phyloP scores from a whole-genome alignment of 2,113 vertebrate species.

The Astur gentilis region DNA sequence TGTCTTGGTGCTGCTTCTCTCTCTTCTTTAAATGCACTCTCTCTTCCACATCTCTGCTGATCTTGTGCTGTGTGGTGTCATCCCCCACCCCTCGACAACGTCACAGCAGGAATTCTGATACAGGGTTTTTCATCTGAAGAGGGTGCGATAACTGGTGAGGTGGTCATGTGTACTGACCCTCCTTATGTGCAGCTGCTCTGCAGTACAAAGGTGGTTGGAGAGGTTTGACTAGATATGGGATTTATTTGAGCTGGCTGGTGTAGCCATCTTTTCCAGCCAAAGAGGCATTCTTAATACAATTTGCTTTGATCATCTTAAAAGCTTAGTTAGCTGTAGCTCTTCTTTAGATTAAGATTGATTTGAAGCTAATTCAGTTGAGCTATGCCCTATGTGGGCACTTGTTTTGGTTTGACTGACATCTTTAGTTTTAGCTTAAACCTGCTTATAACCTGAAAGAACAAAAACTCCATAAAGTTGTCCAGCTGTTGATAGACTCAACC shows the following conservation, averaged over 20 bases:
- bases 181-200: background rate
- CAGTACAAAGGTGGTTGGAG: background rate
- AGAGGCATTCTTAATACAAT: background rate
- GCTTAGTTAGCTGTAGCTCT: background rate
- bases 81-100: background rate
- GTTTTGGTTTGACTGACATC: background rate
- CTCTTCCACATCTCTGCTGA: background rate
- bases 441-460: background rate
- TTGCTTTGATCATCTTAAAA: background rate
- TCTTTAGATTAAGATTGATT: background rate
- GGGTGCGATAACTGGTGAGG: background rate
- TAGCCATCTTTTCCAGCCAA: background rate
- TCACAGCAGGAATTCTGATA: background rate
- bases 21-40: background rate
- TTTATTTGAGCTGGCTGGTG: background rate
- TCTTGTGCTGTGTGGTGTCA: background rate
- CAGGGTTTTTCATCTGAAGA: background rate
- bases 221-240: background rate
- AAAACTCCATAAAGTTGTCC: background rate
- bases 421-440: background rate
- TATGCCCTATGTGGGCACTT: background rate
- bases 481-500: background rate
- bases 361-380: background rate
- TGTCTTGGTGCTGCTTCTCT: background rate
- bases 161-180: background rate